phyloP scores from a whole-genome alignment of 2,888 invertebrate genomes.

The Tortrix viridana region DNA sequence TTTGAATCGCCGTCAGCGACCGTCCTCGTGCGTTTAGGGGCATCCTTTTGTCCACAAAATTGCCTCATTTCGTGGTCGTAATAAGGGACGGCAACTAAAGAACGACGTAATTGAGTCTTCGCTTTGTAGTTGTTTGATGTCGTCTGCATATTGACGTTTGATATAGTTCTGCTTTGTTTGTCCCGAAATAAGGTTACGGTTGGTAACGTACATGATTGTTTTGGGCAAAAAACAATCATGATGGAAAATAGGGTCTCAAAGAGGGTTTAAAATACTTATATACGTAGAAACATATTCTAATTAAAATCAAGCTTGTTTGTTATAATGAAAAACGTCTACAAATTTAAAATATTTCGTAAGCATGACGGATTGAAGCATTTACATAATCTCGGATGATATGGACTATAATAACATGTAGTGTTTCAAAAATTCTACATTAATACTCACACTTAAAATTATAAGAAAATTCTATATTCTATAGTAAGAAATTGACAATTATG shows the following conservation, averaged over 20 bases:
- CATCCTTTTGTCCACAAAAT: conserved; percentile 80
- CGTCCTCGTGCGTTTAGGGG: conserved; percentile 56
- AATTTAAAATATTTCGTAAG: no score
- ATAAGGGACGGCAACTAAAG: conserved; percentile 76
- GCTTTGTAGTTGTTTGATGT: conserved; percentile 75
- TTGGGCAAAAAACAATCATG: conserved; percentile 1
- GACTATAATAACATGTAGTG: no score
- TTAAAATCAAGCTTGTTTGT: no score
- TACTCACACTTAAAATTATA: no score
- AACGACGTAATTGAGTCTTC: conserved; percentile 71
- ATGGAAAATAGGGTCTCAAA: background rate
- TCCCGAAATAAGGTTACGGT: conserved; percentile 31
- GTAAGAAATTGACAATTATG: no score
- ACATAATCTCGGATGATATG: no score
- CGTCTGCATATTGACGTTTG: conserved; percentile 64
- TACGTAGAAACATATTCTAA: no score
- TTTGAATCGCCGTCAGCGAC: conserved; percentile 74
- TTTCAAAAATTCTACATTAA: no score
- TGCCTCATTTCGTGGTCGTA: conserved; percentile 78
- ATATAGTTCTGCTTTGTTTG: conserved; percentile 57
- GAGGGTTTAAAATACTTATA: background rate
- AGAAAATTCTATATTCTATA: no score
- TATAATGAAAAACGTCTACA: no score
- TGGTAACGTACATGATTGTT: conserved; percentile 11
- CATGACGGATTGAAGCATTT: no score